These are phyloP conservation scores for Pollenia amentaria DNA, from an alignment of 2,888 invertebrate species.

Conservation along the genomic window DNA sequence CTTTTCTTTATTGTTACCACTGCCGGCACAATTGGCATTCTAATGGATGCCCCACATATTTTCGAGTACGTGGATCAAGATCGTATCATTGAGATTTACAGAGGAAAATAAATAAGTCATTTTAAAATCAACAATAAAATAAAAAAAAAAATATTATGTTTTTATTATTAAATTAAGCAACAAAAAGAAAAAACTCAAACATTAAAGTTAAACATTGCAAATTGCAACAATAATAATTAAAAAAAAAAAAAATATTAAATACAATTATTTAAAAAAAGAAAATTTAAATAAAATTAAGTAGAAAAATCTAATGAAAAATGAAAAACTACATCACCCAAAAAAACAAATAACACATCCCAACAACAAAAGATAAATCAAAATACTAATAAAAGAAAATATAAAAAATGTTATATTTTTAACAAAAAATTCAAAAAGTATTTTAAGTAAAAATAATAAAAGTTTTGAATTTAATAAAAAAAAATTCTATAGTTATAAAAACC, in stretches of 20 bases:
- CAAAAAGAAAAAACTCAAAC: conserved; percentile 35
- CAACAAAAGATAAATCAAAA: background rate
- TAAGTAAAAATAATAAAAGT: conserved; percentile 28
- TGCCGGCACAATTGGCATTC: conserved; percentile 96
- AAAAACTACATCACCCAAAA: conserved; percentile 26
- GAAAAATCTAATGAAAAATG: background rate
- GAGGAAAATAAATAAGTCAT: conserved; percentile 90
- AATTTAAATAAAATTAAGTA: conserved; percentile 48
- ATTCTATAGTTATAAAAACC: background rate
- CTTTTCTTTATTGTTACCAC: conserved; percentile 98
- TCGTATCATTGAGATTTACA: conserved; percentile 96
- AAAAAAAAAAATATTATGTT: conserved; percentile 32
- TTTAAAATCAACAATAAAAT: conserved; percentile 26
- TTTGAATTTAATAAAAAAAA: conserved; percentile 27
- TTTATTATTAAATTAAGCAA: conserved; percentile 42
- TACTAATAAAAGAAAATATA: background rate
- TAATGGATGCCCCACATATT: conserved; percentile 99
- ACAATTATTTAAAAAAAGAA: conserved; percentile 62
- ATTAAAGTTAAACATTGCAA: conserved; percentile 83
- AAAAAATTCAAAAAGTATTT: conserved; percentile 4
- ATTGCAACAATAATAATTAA: conserved; percentile 80
- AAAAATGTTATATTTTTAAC: conserved; percentile 54
- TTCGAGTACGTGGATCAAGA: conserved; percentile 99
- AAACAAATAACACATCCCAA: conserved; percentile 17
- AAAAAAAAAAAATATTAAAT: conserved; percentile 69